Base-by-base conservation (phyloP, 2,888 invertebrate genomes). In the Catonia carolina region DNA sequence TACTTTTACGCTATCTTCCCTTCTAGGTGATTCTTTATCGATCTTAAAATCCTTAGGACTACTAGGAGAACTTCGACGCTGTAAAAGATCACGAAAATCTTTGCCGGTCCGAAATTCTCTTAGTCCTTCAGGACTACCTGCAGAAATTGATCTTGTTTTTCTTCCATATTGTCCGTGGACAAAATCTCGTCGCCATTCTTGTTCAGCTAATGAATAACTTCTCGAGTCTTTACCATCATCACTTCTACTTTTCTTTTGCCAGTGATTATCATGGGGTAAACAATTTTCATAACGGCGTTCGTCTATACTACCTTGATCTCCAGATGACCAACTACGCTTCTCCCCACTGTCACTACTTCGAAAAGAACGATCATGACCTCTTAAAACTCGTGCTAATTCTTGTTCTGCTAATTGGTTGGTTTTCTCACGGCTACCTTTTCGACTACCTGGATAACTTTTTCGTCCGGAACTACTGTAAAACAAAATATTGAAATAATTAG, bases 351-450 rank as follows among this genome's bases (percentile, higher is more conserved):
- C 63, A 36, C 61, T 61, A 50, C 60, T 60, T 27, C 60, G 57
- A 20, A 60, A 57, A 1, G 62, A 62, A 23, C 60, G 36, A 39
- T 60, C 60, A n/a, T 56, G 59, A n/a, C 59, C 60, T 48, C 60
- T 48, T 12, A 60, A 39, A 55, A 58, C 58, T 39, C 62, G 59
- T 4, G 61, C 56, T 41, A 62, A 56, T 14, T 63, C 62, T 12
- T 63, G 56, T 17, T 62, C 62, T n/a, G 53, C 53, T 33, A 60
- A 51, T 42, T 74, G 71, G 52, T 74, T 73, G 1, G 71, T 72
- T 64, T 81, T 79, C 66, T 84, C 84, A 15, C 83, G 74, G 60
- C 83, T 83, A 7, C 83, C 83, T 69, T 84, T 84, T 15, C 84
- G 72, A 18, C 83, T 83, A n/a, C 81, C 81, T 0, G 83, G 83